Evolutionary conservation across 2,888 invertebrate species (phyloP).

Genomic region (Ornithoptera priamus): DNA sequence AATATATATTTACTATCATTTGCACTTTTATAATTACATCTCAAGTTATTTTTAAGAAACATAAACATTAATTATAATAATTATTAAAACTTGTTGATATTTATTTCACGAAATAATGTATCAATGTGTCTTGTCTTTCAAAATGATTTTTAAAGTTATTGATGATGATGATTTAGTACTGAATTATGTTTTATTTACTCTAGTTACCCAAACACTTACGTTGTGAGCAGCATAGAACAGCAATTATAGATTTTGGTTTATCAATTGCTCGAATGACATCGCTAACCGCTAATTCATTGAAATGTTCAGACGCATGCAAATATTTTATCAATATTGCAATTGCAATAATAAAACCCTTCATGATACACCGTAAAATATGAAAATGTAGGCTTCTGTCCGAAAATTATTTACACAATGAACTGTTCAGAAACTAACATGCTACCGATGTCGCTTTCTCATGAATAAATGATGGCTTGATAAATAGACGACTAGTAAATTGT

Average conservation of each 20-base stretch:
- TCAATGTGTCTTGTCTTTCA: too few relatives aligned
- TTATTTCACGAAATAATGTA: too few relatives aligned
- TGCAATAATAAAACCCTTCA: conserved; percentile 6
- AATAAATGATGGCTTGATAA: conserved; percentile 23
- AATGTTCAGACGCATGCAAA: conserved; percentile 38
- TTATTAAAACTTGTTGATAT: too few relatives aligned
- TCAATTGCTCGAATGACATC: conserved; percentile 52
- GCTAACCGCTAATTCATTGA: conserved; percentile 45
- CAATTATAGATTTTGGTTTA: conserved; percentile 52
- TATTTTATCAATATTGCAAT: conserved; percentile 33
- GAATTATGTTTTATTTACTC: too few relatives aligned
- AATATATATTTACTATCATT: conserved; percentile 24
- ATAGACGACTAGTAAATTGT: conserved; percentile 10
- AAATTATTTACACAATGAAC: conserved; percentile 39
- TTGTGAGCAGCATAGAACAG: conserved; percentile 53
- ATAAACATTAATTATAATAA: too few relatives aligned
- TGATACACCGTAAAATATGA: conserved; percentile 24
- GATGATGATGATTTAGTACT: too few relatives aligned
- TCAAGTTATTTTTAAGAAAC: too few relatives aligned
- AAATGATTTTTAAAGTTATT: too few relatives aligned
- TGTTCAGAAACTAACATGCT: conserved; percentile 28
- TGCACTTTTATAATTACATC: not conserved
- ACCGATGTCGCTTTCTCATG: not conserved
- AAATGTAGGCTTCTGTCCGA: conserved; percentile 22
- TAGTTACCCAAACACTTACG: conserved; percentile 43